Base-by-base conservation (phyloP, 1,140 invertebrate genomes). In the Papilio polytes region DNA sequence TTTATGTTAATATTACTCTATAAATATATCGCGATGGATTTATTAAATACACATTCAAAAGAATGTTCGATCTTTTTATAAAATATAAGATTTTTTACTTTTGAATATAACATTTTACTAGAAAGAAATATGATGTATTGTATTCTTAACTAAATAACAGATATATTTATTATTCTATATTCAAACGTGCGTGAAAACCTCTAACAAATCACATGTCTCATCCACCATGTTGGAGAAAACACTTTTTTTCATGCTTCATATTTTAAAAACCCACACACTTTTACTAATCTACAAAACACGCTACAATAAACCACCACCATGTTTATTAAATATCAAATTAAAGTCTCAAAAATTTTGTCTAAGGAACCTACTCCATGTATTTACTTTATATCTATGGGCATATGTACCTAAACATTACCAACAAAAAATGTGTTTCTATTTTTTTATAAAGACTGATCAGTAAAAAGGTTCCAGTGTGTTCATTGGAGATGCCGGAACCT, bases 241-340 rank as follows among this genome's bases (percentile, higher is more conserved):
- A 4, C n/a, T 56, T 10, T 20, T 56, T 56, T n/a, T 70, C 63
- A 70, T 70, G 63, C 63, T 70, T 70, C 3, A 70, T 36, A 18
- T 26, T 22, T 13, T 12, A 12, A 10, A 63, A 70, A 70, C 26
- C 63, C 63, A 70, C 10, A 70, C 63, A 15, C 0, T 70, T 70
- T 31, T 70, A 70, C 63, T 70, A 70, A 26, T 31, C 63, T 70
- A 70, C 63, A 70, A 70, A 70, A 70, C 63, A 70, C 63, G 13
- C 63, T 70, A 70, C 3, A 15, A 63, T 63, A 31, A 63, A 31
- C 63, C 63, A 70, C 13, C 63, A 70, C 63, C 63, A 70, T 70
- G 15, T 70, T 70, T 15, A 70, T 22, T 12, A 63, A 63, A 63
- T 26, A 22, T 22, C 6, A 22, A 63, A 63, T 12, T 26, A 63